A percentile compares a stretch with the other conserved stretches of the same genome.
phyloP scores from a whole-genome alignment of 1,140 invertebrate species.

The Sinonovacula constricta region DNA sequence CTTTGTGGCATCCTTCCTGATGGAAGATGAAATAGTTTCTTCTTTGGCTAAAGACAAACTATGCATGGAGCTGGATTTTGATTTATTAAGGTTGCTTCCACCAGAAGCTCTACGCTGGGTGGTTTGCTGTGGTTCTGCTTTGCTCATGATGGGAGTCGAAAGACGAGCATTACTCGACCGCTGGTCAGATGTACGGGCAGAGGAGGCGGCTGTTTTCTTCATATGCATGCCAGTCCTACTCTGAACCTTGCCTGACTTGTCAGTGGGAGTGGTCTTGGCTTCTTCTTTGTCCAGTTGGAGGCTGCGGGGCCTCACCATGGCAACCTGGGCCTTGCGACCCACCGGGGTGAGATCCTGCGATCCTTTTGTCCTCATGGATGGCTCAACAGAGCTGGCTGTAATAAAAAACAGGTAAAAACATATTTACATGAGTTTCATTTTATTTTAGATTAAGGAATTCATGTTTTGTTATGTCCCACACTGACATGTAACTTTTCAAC shows the following conservation, averaged over 20 bases:
- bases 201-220: too few relatives aligned
- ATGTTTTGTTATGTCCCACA: too few relatives aligned
- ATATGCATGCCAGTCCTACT: too few relatives aligned
- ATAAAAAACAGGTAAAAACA: too few relatives aligned
- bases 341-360: conserved; percentile 2
- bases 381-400: too few relatives aligned
- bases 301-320: conserved; percentile 25
- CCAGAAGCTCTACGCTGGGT: conserved; percentile 11
- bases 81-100: conserved; percentile 33
- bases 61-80: conserved; percentile 36
- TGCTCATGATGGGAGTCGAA: conserved; percentile 23
- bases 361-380: too few relatives aligned
- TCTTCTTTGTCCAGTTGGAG: conserved; percentile 26
- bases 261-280: conserved; percentile 35
- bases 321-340: not conserved
- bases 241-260: too few relatives aligned
- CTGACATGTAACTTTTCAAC: too few relatives aligned
- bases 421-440: too few relatives aligned
- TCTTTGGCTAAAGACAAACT: conserved; percentile 28
- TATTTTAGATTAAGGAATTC: too few relatives aligned
- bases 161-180: conserved; percentile 26
- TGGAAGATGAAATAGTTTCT: too few relatives aligned
- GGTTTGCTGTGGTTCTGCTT: conserved; percentile 2
- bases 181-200: too few relatives aligned
- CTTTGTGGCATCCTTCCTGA: conserved; percentile 26